Evolutionary conservation across 1,140 invertebrate genomes (phyloP), one percentile per base, ranked within the genome.

Genomic region (Philaenus spumarius): DNA sequence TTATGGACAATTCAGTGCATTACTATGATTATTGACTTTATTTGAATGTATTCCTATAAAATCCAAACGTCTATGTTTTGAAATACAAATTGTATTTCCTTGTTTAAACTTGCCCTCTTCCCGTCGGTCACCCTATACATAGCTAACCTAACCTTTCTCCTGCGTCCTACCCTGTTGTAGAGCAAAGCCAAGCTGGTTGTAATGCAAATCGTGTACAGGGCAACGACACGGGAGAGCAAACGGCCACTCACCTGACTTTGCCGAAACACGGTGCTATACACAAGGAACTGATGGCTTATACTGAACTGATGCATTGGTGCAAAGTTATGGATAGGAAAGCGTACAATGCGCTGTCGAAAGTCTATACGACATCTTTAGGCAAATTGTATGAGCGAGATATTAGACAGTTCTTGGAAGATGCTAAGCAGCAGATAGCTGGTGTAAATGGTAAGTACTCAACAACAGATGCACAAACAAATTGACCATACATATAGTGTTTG

Each of bases 261-360:
- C 86, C 87, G 1, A 83, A 83, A 56, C 89, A 93, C 70, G 79
- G 80, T 62, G 76, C 78, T 40, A 85, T 93, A 66, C 93, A 97
- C 74, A 78, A 81, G 45, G 89, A 94, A 69, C 78, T 97, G 30
- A 78, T 81, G 62, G 82, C 86, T 14, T 96, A 96, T 71, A 84
- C 85, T 11, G 88, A 93, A 62, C 78, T 97, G 51, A 94, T 96
- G 87, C 86, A 90, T 69, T 93, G 94, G 86, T 77, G 90, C 15
- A 88, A 91, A 75, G 82, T 82, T 40, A 86, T 93, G 76, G 93
- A 97, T 71, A 78, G 81, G 40, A 85, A 86, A 68, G 84, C 86
- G 11, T 96, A 93, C 75, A 75, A 79, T 24, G 84, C 84, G 26
- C 78, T 98, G 15, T 82, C 84, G 40, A 86, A 85, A 70, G 86